Evolutionary conservation across 2,113 vertebrate genomes (phyloP), one percentile per base, ranked within the genome.

Genomic region (Formicarius rufipectus): DNA sequence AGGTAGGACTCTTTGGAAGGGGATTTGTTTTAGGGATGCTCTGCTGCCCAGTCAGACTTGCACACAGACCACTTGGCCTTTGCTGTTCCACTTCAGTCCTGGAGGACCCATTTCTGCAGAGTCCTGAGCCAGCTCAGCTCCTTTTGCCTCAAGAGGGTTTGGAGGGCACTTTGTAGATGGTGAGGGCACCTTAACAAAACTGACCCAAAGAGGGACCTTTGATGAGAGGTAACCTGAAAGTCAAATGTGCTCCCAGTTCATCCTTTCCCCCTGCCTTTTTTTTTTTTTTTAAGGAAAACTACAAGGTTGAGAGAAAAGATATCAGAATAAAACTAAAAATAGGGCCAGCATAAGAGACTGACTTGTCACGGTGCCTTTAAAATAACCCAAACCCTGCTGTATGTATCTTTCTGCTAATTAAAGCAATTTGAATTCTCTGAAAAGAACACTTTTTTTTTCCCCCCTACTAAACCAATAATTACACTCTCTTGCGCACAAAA

Each of bases 331-430:
- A 90, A 91, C 64, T 93, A 95, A 95, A 97, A 95, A 97, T 94
- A 95, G 71, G 45, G 39, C 47, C 64, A 92, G 55, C 60, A 68
- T 30, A 66, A 84, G 78, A 93, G 55, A 94, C 60, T 75, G 87
- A 89, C 71, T 93, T 0, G 39, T 96, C 94, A 91, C 0, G 0
- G 81, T 79, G 88, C 45, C 87, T 96, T 89, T 95, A 94, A 93
- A 96, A 94, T 93, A 93, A 95, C 64, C n/a, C 78, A 77, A 84
- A 63, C 40, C 44, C 69, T 68, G 62, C 86, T 95, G 83, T 89
- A 94, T 73, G 89, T 94, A 94, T 96, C 63, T 45, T 84, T 92
- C 82, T 96, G 45, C 86, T 96, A 97, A 96, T 97, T 95, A 95
- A 95, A 93, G 94, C 62, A 94, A 95, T 94, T 93, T 85, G 63